These are phyloP conservation scores for Danionella dracula DNA, from an alignment of 2,797 vertebrate genomes.

Conservation along the genomic window DNA sequence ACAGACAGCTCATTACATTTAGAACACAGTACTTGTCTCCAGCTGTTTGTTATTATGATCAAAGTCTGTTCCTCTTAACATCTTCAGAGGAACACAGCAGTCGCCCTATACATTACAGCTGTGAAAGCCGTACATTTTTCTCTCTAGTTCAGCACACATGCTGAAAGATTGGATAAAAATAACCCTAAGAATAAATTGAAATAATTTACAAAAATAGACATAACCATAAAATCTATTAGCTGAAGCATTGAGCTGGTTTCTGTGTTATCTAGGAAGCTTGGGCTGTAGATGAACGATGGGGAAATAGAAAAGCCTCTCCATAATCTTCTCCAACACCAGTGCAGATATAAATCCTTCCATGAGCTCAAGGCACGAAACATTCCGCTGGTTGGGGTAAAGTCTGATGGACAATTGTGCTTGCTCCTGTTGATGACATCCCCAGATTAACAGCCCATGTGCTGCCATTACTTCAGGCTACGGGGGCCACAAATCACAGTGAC, in stretches of 20 bases:
- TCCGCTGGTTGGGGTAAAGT: background rate
- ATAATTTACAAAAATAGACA: background rate
- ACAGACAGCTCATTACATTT: background rate
- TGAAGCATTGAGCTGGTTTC: slow-evolving; percentile 11
- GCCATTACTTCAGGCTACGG: slow-evolving; percentile 47
- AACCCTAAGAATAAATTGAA: background rate
- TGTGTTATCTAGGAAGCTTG: slow-evolving; percentile 2
- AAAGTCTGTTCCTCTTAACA: slow-evolving; percentile 2
- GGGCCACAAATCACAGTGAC: slow-evolving; percentile 44
- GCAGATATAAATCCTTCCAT: slow-evolving; percentile 30
- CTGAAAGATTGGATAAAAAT: background rate
- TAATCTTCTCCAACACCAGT: slow-evolving; percentile 33
- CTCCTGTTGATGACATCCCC: slow-evolving; percentile 41
- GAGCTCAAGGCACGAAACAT: background rate
- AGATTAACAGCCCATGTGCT: slow-evolving; percentile 52
- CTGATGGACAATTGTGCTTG: slow-evolving; percentile 27
- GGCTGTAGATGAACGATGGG: slow-evolving; percentile 7
- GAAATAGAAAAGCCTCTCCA: slow-evolving; percentile 20
- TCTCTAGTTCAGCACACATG: background rate
- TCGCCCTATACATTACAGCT: slow-evolving; percentile 5
- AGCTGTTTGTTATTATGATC: slow-evolving; percentile 20
- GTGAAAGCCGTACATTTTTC: background rate
- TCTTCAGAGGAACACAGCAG: background rate
- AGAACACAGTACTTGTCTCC: background rate
- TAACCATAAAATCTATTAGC: background rate